A percentile compares a stretch with the other conserved stretches of the same genome.
These are phyloP conservation scores for Cynoglossus semilaevis DNA, from an alignment of 2,113 vertebrate genomes.

Conservation along the genomic window DNA sequence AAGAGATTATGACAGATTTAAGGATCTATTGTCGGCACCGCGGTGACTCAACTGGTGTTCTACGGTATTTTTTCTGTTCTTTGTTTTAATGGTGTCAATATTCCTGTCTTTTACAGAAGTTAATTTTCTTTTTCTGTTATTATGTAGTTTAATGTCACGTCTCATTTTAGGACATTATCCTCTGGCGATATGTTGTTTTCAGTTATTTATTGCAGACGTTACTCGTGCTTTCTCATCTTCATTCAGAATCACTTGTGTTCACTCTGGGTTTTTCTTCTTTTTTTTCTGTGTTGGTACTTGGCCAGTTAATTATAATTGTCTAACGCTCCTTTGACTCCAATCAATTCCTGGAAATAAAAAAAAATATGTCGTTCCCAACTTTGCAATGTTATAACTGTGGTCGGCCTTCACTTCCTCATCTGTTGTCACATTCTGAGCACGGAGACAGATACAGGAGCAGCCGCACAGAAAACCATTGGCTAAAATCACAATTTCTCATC, in stretches of 20 bases:
- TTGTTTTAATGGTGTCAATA: slow-evolving; percentile 69
- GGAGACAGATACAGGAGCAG: slow-evolving; percentile 17
- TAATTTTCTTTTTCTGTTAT: slow-evolving; percentile 67
- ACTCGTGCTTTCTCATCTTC: slow-evolving; percentile 80
- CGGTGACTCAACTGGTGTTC: slow-evolving; percentile 66
- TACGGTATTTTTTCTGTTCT: slow-evolving; percentile 57
- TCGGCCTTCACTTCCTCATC: slow-evolving; percentile 31
- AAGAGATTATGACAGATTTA: slow-evolving; percentile 80
- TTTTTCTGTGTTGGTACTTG: slow-evolving; percentile 74
- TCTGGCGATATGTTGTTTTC: slow-evolving; percentile 13
- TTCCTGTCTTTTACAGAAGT: slow-evolving; percentile 65
- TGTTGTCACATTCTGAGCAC: slow-evolving; percentile 9
- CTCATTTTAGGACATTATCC: slow-evolving; percentile 72
- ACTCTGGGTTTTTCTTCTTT: slow-evolving; percentile 76
- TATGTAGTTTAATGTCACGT: slow-evolving; percentile 63
- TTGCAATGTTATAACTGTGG: slow-evolving; percentile 59
- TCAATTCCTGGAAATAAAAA: slow-evolving; percentile 98
- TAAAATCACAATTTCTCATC: slow-evolving; percentile 36
- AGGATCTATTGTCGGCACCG: slow-evolving; percentile 82
- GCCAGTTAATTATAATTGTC: slow-evolving; percentile 66
- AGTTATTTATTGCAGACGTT: slow-evolving; percentile 62
- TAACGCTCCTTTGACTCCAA: slow-evolving; percentile 88
- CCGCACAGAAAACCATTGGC: slow-evolving; percentile 11
- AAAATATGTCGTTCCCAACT: slow-evolving; percentile 94
- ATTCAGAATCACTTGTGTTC: slow-evolving; percentile 75